A percentile compares a stretch with the other conserved stretches of the same genome.
Evolutionary conservation across 2,113 vertebrate genomes (phyloP).

Genomic region (Oncorhynchus mykiss): DNA sequence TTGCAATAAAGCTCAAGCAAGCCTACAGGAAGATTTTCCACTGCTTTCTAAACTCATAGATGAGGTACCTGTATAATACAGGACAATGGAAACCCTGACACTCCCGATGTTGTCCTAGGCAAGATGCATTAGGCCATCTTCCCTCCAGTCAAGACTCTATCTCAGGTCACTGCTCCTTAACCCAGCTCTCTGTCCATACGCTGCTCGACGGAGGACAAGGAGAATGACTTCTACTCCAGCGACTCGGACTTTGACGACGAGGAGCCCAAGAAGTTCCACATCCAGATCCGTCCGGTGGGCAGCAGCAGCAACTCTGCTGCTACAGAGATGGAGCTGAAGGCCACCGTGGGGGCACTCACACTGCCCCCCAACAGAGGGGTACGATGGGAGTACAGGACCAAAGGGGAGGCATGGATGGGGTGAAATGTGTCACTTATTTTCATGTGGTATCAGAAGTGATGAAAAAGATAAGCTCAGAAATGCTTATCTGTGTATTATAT

Average conservation of each 20-base stretch:
- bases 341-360: conserved; percentile 84
- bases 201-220: conserved; percentile 69
- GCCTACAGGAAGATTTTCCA: too few species aligned
- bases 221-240: conserved; percentile 83
- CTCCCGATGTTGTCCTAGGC: too few species aligned
- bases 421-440: neutral
- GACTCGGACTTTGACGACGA: conserved; percentile 94
- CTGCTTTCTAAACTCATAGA: too few species aligned
- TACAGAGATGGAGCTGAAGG: conserved; percentile 83
- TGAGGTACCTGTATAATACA: too few species aligned
- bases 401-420: neutral
- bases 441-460: neutral
- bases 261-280: conserved; percentile 88
- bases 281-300: conserved; percentile 86
- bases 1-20: too few species aligned
- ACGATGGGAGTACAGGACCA: conserved; percentile 7
- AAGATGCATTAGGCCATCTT: too few species aligned
- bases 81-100: too few species aligned
- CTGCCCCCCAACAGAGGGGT: conserved; percentile 81
- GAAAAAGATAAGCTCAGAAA: neutral
- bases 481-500: neutral
- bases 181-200: conserved; percentile 47
- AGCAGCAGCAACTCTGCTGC: conserved; percentile 71
- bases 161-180: neutral
- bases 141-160: neutral